Evolutionary conservation across 2,888 invertebrate species (phyloP).

Genomic region (Opisthograptis luteolata): DNA sequence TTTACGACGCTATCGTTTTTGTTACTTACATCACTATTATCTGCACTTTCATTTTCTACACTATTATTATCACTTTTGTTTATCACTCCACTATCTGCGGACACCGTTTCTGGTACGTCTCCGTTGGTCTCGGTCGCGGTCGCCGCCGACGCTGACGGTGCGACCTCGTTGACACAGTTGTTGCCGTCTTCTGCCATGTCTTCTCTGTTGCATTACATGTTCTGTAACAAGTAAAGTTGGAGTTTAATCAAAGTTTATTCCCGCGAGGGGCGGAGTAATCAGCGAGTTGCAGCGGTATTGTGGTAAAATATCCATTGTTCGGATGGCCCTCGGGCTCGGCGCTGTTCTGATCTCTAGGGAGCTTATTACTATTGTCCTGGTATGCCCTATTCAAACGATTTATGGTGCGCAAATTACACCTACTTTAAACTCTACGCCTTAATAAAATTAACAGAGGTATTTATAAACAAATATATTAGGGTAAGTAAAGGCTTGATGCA

Average conservation of each 20-base stretch:
- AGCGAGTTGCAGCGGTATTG: constrained; percentile 57
- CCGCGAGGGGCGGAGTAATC: constrained; percentile 49
- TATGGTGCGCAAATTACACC: constrained; percentile 15
- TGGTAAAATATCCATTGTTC: constrained; percentile 57
- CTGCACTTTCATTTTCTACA: constrained; percentile 50
- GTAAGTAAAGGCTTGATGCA: constrained; percentile 27
- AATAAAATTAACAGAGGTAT: constrained; percentile 5
- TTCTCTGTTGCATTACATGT: constrained; percentile 67
- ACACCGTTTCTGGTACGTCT: constrained; percentile 45
- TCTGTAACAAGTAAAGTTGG: constrained; percentile 68
- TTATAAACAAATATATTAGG: constrained; percentile 5
- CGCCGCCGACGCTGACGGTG: constrained; percentile 45
- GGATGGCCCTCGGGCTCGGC: constrained; percentile 47
- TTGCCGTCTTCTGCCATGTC: constrained; percentile 71
- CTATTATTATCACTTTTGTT: constrained; percentile 42
- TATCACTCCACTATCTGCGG: constrained; percentile 33
- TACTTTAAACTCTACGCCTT: constrained; percentile 6
- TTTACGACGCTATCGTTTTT: constrained; percentile 45
- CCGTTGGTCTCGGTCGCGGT: constrained; percentile 49
- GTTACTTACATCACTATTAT: constrained; percentile 35
- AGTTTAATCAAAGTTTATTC: constrained; percentile 35
- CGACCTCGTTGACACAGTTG: constrained; percentile 49
- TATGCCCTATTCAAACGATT: constrained; percentile 48
- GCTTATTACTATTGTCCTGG: constrained; percentile 59
- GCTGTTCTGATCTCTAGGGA: constrained; percentile 59